Percentiles rank a stretch among this genome's conserved stretches.
Evolutionary conservation across 2,888 invertebrate species (phyloP).

Genomic region (Tiliacea citrago): DNA sequence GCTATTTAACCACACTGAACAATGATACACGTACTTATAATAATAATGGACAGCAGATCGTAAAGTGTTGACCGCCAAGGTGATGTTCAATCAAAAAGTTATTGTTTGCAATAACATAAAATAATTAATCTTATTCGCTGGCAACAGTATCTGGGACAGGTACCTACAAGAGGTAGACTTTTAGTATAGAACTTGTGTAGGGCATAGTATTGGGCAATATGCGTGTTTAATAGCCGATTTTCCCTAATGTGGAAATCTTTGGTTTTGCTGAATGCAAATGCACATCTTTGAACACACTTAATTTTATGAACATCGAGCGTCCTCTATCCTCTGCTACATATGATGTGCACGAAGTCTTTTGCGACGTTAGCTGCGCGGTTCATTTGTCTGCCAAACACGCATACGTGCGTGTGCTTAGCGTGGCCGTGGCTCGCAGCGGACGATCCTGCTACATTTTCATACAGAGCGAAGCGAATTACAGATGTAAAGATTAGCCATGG

Average conservation of each 20-base stretch:
- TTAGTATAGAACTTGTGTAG: slow-evolving; percentile 6
- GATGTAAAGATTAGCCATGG: neutral
- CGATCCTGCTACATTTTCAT: neutral
- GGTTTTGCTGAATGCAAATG: neutral
- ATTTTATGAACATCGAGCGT: neutral
- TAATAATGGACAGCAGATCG: slow-evolving; percentile 18
- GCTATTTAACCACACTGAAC: neutral
- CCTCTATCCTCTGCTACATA: neutral
- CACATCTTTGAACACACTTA: neutral
- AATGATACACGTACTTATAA: slow-evolving; percentile 10
- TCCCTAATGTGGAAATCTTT: slow-evolving; percentile 29
- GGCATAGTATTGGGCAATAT: neutral
- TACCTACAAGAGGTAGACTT: neutral
- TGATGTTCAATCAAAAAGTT: slow-evolving; percentile 9
- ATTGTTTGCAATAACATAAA: slow-evolving; percentile 31
- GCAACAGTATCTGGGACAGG: slow-evolving; percentile 16
- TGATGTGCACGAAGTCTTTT: neutral
- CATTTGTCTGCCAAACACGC: neutral
- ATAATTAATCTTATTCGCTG: slow-evolving; percentile 15
- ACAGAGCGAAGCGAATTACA: neutral
- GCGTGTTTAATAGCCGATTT: slow-evolving; percentile 28
- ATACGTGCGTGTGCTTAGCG: neutral
- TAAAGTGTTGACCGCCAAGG: slow-evolving; percentile 37
- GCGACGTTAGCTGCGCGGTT: neutral
- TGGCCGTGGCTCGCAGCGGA: neutral